phyloP scores from a whole-genome alignment of 2,888 invertebrate species.

The Spilarctia lutea region DNA sequence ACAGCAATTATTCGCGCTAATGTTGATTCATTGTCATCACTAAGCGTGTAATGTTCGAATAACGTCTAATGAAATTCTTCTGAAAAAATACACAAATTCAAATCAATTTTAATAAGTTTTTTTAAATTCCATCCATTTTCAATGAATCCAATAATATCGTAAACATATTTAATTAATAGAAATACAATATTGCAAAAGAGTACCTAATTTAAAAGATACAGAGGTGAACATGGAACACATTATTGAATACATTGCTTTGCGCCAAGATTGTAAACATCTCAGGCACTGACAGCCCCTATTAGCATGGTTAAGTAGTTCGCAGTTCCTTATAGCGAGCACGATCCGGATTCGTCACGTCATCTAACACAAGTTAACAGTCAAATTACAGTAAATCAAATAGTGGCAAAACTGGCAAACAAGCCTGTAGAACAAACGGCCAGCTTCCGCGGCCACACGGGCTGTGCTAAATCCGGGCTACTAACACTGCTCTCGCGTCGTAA shows the following conservation, averaged over 20 bases:
- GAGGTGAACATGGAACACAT: slow-evolving; percentile 3
- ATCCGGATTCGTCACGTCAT: slow-evolving; percentile 51
- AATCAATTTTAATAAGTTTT: not conserved
- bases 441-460: slow-evolving; percentile 72
- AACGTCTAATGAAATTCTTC: slow-evolving; percentile 11
- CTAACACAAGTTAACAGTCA: slow-evolving; percentile 54
- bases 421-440: slow-evolving; percentile 58
- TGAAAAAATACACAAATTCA: not conserved
- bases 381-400: slow-evolving; percentile 71
- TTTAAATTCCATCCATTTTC: not conserved
- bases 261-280: slow-evolving; percentile 42
- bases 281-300: slow-evolving; percentile 41
- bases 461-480: slow-evolving; percentile 68
- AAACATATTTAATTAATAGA: not conserved
- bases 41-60: slow-evolving; percentile 12
- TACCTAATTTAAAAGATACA: slow-evolving; percentile 21
- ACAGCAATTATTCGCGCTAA: slow-evolving; percentile 49
- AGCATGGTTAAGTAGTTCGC: slow-evolving; percentile 41
- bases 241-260: slow-evolving; percentile 24
- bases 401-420: slow-evolving; percentile 63
- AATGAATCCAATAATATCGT: not conserved
- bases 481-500: slow-evolving; percentile 64
- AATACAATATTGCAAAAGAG: too few species aligned
- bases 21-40: slow-evolving; percentile 51
- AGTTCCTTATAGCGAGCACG: slow-evolving; percentile 50